phyloP scores from a whole-genome alignment of 2,888 invertebrate genomes.

The Aplocera efformata region DNA sequence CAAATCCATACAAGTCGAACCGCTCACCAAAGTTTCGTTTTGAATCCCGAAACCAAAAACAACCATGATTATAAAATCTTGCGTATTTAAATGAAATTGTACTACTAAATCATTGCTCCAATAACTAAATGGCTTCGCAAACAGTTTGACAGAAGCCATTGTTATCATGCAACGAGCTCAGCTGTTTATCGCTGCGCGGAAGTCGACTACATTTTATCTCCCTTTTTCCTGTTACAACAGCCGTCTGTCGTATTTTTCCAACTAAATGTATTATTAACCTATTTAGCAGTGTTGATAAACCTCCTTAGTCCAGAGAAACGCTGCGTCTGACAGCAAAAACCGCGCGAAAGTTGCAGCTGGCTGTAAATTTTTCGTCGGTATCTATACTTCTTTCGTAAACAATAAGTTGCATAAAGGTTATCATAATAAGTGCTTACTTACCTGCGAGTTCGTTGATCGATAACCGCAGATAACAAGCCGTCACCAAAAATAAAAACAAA shows the following conservation, averaged over 20 bases:
- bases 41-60: too few relatives aligned
- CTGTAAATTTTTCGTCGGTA: too few relatives aligned
- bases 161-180: slow-evolving; percentile 30
- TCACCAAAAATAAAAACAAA: slow-evolving; percentile 39
- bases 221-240: slow-evolving; percentile 37
- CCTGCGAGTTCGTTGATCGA: slow-evolving; percentile 52
- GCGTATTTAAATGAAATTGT: too few relatives aligned
- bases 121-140: too few relatives aligned
- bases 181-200: slow-evolving; percentile 52
- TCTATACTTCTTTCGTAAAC: too few relatives aligned
- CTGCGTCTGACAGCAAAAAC: not conserved
- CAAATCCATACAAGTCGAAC: too few relatives aligned
- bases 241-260: not conserved
- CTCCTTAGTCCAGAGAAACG: too few relatives aligned
- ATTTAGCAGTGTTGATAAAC: not conserved
- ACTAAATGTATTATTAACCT: not conserved
- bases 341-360: not conserved
- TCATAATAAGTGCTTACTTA: slow-evolving; percentile 29
- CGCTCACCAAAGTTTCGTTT: too few relatives aligned
- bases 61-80: too few relatives aligned
- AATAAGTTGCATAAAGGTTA: too few relatives aligned
- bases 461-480: slow-evolving; percentile 49
- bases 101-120: too few relatives aligned
- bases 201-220: slow-evolving; percentile 42
- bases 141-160: not conserved